phyloP scores from a whole-genome alignment of 2,797 vertebrate species.

The Acipenser transmontanus region DNA sequence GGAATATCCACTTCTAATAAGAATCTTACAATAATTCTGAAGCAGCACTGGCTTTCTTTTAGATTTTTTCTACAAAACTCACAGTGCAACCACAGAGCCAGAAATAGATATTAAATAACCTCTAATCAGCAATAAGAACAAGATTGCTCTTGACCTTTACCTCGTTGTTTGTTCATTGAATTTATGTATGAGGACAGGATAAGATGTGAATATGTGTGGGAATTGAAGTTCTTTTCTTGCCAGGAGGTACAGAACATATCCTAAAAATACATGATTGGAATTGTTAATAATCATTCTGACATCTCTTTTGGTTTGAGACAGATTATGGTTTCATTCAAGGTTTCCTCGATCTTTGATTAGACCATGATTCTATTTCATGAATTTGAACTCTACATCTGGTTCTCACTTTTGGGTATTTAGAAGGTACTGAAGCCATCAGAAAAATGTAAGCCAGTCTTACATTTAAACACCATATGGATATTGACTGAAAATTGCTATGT shows the following conservation, averaged over 20 bases:
- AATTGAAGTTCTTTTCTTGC: not conserved
- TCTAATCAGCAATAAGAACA: constrained; percentile 33
- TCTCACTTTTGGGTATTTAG: not conserved
- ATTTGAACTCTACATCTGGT: not conserved
- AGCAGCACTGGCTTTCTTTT: not conserved
- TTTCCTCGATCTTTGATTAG: not conserved
- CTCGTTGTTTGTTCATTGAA: constrained; percentile 38
- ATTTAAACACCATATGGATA: no score
- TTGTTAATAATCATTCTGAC: not conserved
- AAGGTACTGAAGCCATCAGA: no score
- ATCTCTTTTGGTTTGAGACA: not conserved
- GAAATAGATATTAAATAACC: constrained; percentile 28
- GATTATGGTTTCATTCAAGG: not conserved
- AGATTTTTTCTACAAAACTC: not conserved
- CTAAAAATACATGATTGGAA: not conserved
- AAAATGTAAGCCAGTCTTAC: no score
- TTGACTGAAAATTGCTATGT: no score
- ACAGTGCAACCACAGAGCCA: not conserved
- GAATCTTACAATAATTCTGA: no score
- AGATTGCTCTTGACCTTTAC: constrained; percentile 38
- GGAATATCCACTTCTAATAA: no score
- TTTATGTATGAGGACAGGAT: constrained; percentile 15
- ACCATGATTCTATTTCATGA: not conserved
- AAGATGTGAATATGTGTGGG: not conserved
- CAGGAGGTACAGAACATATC: not conserved